These are phyloP conservation scores for Lasioglossum baleicum DNA, from an alignment of 1,140 invertebrate species.

Conservation along the genomic window DNA sequence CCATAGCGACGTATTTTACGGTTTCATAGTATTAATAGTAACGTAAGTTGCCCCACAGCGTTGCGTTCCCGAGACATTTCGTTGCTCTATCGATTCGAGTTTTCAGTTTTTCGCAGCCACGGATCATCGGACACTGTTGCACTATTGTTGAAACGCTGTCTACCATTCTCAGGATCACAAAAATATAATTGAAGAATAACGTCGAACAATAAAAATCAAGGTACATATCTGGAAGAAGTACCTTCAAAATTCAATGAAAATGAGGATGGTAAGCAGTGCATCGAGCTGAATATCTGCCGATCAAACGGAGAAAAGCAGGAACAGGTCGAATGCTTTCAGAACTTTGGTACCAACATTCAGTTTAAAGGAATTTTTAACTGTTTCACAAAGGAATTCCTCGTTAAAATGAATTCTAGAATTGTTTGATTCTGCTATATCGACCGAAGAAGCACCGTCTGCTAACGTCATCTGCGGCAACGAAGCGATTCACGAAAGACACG, in stretches of 20 bases:
- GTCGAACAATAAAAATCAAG: too few species aligned
- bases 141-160: constrained; percentile 16
- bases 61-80: constrained; percentile 40
- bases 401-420: neutral
- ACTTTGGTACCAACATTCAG: neutral
- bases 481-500: neutral
- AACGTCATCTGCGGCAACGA: neutral
- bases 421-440: constrained; percentile 5
- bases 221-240: too few species aligned
- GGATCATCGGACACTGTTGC: constrained; percentile 12
- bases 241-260: too few species aligned
- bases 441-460: neutral
- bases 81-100: constrained; percentile 11
- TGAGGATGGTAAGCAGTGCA: neutral
- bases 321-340: constrained; percentile 14
- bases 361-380: too few species aligned
- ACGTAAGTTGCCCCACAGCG: constrained; percentile 52
- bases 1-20: constrained; percentile 42
- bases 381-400: neutral
- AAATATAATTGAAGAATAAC: too few species aligned
- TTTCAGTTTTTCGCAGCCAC: constrained; percentile 1
- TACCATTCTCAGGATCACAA: neutral
- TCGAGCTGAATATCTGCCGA: constrained; percentile 7
- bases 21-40: constrained; percentile 62
- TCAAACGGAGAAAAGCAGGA: neutral